phyloP scores from a whole-genome alignment of 2,888 invertebrate species.

The Cynaeus angustus region DNA sequence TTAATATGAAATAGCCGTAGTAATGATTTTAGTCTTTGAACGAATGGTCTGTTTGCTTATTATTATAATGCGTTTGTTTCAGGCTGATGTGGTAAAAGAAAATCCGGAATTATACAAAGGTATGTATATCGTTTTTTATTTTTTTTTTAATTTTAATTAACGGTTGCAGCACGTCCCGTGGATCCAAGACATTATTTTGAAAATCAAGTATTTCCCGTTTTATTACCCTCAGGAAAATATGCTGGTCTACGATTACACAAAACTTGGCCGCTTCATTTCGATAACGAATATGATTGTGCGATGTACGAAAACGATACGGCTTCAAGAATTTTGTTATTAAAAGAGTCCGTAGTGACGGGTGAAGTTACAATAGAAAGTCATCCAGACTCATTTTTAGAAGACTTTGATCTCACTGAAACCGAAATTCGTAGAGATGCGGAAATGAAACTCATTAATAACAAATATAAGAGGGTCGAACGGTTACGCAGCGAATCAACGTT shows the following conservation, averaged over 20 bases:
- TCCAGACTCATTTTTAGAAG: constrained; percentile 73
- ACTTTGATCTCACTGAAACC: constrained; percentile 77
- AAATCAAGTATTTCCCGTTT: constrained; percentile 77
- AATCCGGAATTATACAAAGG: constrained; percentile 62
- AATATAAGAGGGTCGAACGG: constrained; percentile 76
- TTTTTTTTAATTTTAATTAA: constrained; percentile 22
- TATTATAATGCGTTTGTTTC: constrained; percentile 37
- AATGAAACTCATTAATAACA: constrained; percentile 74
- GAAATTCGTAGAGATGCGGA: constrained; percentile 74
- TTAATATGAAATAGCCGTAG: too few species aligned
- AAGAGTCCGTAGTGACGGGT: constrained; percentile 69
- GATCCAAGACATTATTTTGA: constrained; percentile 59
- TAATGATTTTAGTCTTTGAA: too few species aligned
- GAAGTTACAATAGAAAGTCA: constrained; percentile 73
- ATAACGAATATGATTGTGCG: constrained; percentile 75
- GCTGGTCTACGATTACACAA: constrained; percentile 81
- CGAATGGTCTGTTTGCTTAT: too few species aligned
- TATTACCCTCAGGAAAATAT: constrained; percentile 77
- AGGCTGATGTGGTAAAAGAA: constrained; percentile 64
- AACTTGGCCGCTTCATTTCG: constrained; percentile 75
- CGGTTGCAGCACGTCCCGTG: constrained; percentile 59
- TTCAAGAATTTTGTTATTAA: constrained; percentile 77
- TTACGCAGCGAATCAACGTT: constrained; percentile 79
- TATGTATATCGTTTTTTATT: constrained; percentile 52
- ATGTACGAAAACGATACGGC: constrained; percentile 81